A percentile compares a stretch with the other conserved stretches of the same genome.
phyloP scores from a whole-genome alignment of 2,888 invertebrate genomes.

The Campoletis raptor region DNA sequence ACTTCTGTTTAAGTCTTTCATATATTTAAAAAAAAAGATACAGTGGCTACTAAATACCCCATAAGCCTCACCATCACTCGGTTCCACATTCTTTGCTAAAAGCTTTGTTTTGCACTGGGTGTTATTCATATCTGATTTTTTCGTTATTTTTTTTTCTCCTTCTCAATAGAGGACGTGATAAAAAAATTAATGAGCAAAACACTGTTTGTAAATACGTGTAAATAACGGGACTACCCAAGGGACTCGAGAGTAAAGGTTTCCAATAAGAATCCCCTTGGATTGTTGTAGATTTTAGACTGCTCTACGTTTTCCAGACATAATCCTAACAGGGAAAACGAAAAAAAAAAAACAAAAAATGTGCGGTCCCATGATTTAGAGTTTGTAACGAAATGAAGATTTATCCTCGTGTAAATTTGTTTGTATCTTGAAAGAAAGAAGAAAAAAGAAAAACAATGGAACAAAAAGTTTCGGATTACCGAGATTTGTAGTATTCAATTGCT shows the following conservation, averaged over 20 bases:
- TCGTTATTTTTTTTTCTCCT: constrained; percentile 76
- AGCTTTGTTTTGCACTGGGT: constrained; percentile 39
- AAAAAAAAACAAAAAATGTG: constrained; percentile 19
- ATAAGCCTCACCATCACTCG: constrained; percentile 9
- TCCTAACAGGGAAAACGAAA: constrained; percentile 14
- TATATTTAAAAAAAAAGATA: neutral
- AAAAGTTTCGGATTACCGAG: constrained; percentile 48
- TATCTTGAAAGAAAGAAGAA: constrained; percentile 77
- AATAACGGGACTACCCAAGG: constrained; percentile 75
- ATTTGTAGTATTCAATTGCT: constrained; percentile 47
- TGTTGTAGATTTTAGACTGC: constrained; percentile 47
- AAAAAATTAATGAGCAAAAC: constrained; percentile 41
- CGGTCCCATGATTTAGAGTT: constrained; percentile 75
- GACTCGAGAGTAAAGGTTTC: constrained; percentile 16
- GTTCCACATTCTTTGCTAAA: constrained; percentile 10
- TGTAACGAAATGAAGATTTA: constrained; percentile 80
- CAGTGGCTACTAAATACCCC: constrained; percentile 21
- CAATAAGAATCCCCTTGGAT: constrained; percentile 22
- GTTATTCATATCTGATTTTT: constrained; percentile 32
- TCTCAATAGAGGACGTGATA: constrained; percentile 72
- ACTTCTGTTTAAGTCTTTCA: constrained; percentile 36
- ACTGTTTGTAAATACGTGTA: constrained; percentile 82
- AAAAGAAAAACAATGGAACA: constrained; percentile 59
- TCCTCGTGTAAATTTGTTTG: constrained; percentile 82
- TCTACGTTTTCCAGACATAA: constrained; percentile 24